phyloP scores from a whole-genome alignment of 2,113 vertebrate species.

The Loxodonta africana region DNA sequence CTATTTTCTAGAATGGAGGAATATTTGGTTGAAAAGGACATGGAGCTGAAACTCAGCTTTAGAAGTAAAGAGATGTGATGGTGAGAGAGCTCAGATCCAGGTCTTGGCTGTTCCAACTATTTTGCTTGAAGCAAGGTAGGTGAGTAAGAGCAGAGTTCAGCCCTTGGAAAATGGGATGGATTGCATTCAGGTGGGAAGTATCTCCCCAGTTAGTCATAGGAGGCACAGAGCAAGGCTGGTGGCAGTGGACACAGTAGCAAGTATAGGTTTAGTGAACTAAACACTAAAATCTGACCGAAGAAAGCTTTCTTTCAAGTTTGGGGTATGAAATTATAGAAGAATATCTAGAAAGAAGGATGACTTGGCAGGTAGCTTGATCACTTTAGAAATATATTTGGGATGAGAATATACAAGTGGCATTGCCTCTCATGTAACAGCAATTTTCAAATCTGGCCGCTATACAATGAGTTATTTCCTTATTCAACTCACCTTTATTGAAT shows the following conservation, averaged over 20 bases:
- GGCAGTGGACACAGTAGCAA: no score
- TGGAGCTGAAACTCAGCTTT: slow-evolving; percentile 25
- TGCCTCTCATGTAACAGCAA: not conserved
- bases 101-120: not conserved
- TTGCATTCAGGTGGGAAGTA: not conserved
- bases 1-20: not conserved
- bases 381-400: not conserved
- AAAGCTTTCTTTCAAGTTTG: not conserved
- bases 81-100: not conserved
- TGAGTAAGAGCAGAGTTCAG: not conserved
- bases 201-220: not conserved
- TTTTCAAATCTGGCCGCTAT: not conserved
- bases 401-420: not conserved
- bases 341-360: not conserved
- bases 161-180: not conserved
- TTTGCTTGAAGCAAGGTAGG: not conserved
- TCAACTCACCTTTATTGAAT: not conserved
- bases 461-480: not conserved
- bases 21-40: not conserved
- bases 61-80: not conserved
- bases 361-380: not conserved
- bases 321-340: not conserved
- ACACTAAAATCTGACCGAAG: not conserved
- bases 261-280: not conserved
- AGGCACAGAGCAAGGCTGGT: not conserved